Conservation (phyloP, 2,888 invertebrate genomes). For the Yponomeuta sedellus region DNA sequence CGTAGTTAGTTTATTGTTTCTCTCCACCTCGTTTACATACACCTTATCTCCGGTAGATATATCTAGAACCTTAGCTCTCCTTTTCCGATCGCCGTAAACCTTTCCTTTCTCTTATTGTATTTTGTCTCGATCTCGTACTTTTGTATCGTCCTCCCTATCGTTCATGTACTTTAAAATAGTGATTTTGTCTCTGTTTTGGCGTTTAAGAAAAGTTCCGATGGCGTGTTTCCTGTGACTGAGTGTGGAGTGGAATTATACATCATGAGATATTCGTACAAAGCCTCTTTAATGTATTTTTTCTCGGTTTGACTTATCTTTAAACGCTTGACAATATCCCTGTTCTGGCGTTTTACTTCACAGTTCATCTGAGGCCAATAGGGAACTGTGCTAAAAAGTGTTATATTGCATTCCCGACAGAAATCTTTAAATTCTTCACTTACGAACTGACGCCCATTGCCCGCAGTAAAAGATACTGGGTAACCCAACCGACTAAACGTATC, state of each 20-base stretch:
- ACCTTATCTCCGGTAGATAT: conserved; percentile 21
- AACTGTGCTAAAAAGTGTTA: conserved; percentile 14
- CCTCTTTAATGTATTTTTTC: conserved; percentile 24
- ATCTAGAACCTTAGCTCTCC: conserved; percentile 17
- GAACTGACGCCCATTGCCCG: conserved; percentile 17
- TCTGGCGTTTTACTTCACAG: conserved; percentile 17
- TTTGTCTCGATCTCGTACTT: conserved; percentile 22
- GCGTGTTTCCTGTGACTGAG: conserved; percentile 22
- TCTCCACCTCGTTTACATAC: conserved; percentile 20
- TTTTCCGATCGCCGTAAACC: conserved; percentile 22
- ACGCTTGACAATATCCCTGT: conserved; percentile 27
- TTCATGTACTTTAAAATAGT: conserved; percentile 19
- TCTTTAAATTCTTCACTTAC: conserved; percentile 17
- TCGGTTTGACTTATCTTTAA: conserved; percentile 27
- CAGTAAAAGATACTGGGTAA: conserved; percentile 18
- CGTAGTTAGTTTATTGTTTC: conserved; percentile 17
- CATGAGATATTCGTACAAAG: conserved; percentile 18
- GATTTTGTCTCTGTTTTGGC: conserved; percentile 31
- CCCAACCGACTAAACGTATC: conserved; percentile 18
- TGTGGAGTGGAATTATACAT: conserved; percentile 34
- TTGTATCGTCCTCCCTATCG: conserved; percentile 16
- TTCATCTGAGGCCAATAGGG: conserved; percentile 19
- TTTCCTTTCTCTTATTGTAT: conserved; percentile 23
- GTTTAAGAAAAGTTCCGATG: conserved; percentile 23
- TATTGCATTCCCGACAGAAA: conserved; percentile 18